Base-by-base conservation (phyloP, 1,140 invertebrate genomes). In the Stratiolaelaps scimitus region DNA sequence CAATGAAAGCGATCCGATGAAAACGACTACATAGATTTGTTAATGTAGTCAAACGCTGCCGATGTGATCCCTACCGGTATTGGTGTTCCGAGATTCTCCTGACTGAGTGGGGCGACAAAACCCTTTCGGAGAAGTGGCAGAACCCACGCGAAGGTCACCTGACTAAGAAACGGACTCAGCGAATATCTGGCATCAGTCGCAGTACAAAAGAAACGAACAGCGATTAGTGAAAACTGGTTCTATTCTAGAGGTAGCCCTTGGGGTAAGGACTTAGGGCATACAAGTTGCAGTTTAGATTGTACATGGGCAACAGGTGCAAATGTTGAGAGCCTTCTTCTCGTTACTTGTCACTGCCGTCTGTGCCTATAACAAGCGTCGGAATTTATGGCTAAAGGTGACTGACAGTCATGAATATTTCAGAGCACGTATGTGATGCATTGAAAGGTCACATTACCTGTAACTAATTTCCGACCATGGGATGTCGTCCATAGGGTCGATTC, bases 131-230 rank as follows among this genome's bases (percentile, higher is more conserved):
- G 72, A 1, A 89, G 73, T 4, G 80, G 76, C 47, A 81, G 83
- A 26, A 89, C 73, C 87, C 87, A 90, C 74, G 82, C 86, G 73
- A 87, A 90, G 17, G 83, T 83, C 44, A 83, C 78, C 75, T 83
- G 84, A 0, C 84, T 86, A 67, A 83, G 81, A 65, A 85, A 81
- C 71, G 82, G 82, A 5, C 81, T 80, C 65, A 79, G 75, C 15
- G 79, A 78, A 68, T 85, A 82, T 68, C 79, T 70, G 69, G 81
- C 64, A 64, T 65, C 43, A 69, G 64, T 17, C 64, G 10, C 34
- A 40, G 10, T 40, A 40, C 47, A 2, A 65, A 64, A 13, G 68
- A 19, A 68, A 67, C 68, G 64, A 65, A 67, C 56, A 65, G 56
- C 45, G 66, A 45, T 67, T 64, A 43, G 23, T 65, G 48, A 44